Evolutionary conservation across 2,888 invertebrate genomes (phyloP).

Genomic region (Caenorhabditis macrosperma): DNA sequence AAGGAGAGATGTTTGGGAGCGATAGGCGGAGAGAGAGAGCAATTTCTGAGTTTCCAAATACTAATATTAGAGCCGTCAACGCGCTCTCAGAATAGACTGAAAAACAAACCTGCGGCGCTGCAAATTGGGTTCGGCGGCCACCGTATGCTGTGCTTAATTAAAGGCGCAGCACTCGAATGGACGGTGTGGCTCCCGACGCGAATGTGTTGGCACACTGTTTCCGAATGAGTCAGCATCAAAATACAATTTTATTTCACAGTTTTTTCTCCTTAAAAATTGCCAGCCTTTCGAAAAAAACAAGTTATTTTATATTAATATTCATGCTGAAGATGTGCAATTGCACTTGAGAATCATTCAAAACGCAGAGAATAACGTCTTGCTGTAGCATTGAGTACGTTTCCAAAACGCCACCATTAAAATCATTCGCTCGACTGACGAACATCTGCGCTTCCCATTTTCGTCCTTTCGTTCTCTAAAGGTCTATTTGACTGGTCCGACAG

Average conservation of each 20-base stretch:
- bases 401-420: background rate
- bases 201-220: background rate
- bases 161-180: background rate
- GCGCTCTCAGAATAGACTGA: background rate
- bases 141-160: background rate
- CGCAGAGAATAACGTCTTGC: no score
- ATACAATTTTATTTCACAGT: no score
- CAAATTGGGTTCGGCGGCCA: background rate
- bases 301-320: no score
- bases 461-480: background rate
- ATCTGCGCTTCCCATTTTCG: background rate
- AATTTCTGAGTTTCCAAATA: background rate
- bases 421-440: background rate
- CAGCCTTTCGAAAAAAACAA: no score
- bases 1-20: background rate
- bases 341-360: no score
- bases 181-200: background rate
- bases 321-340: no score
- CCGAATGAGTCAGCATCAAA: no score
- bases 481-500: background rate
- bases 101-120: background rate
- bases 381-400: no score
- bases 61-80: background rate
- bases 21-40: background rate
- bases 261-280: no score